A percentile compares a stretch with the other conserved stretches of the same genome.
phyloP scores from a whole-genome alignment of 1,140 invertebrate genomes.

The Proctacanthus coquilletti region DNA sequence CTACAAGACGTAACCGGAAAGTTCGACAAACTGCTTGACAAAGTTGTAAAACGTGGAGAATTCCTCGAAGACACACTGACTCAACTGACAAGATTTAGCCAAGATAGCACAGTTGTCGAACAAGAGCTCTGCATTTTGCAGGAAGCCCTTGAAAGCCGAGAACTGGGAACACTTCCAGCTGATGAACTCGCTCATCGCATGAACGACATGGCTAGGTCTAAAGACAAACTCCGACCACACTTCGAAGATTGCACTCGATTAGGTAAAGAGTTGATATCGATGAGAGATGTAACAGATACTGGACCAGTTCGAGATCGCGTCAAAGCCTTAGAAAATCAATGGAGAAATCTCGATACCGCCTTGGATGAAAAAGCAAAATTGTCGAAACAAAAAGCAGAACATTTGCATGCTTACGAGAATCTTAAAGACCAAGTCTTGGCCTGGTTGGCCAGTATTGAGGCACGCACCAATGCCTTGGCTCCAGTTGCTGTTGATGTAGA shows the following conservation, averaged over 20 bases:
- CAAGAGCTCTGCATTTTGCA: conserved; percentile 53
- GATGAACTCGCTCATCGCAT: conserved; percentile 55
- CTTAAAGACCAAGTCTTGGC: conserved; percentile 67
- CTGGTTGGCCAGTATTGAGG: conserved; percentile 73
- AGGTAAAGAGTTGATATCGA: conserved; percentile 69
- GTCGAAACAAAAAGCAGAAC: conserved; percentile 66
- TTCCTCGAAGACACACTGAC: conserved; percentile 67
- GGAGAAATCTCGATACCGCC: conserved; percentile 65
- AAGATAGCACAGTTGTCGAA: conserved; percentile 49
- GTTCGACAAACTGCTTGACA: conserved; percentile 73
- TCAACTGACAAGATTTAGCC: conserved; percentile 54
- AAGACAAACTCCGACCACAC: conserved; percentile 28
- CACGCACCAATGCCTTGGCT: conserved; percentile 49
- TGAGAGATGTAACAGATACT: conserved; percentile 81
- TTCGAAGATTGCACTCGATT: conserved; percentile 65
- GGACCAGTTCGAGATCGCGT: conserved; percentile 70
- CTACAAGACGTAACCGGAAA: conserved; percentile 66
- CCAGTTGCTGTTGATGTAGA: conserved; percentile 79
- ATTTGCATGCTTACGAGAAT: conserved; percentile 68
- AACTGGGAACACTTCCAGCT: conserved; percentile 46
- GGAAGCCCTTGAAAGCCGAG: conserved; percentile 58
- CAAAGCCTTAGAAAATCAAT: conserved; percentile 72
- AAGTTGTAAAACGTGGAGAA: conserved; percentile 57
- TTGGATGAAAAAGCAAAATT: conserved; percentile 72
- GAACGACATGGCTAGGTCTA: conserved; percentile 34